phyloP scores from a whole-genome alignment of 2,113 vertebrate species.

The Corythaeola cristata region DNA sequence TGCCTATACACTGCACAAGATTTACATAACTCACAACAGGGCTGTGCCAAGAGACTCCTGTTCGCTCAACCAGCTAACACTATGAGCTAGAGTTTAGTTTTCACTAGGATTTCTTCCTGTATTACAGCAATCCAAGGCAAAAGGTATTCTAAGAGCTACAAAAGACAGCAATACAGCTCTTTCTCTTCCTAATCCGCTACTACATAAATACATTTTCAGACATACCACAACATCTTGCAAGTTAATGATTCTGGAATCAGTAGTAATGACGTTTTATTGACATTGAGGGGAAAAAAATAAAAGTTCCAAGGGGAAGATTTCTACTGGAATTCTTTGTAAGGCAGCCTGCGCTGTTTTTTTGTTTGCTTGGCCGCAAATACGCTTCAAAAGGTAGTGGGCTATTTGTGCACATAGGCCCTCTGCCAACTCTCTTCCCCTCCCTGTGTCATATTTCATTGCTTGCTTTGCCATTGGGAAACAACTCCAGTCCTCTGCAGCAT shows the following conservation, averaged over 20 bases:
- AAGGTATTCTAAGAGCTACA: background rate
- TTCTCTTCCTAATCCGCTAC: background rate
- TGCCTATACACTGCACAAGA: slow-evolving; percentile 49
- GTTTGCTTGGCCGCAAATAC: slow-evolving; percentile 57
- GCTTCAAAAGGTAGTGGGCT: slow-evolving; percentile 62
- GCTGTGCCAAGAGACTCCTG: slow-evolving; percentile 45
- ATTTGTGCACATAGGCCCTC: slow-evolving; percentile 63
- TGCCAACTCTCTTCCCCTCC: slow-evolving; percentile 57
- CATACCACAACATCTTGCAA: background rate
- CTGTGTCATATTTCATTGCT: slow-evolving; percentile 67
- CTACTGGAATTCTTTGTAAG: background rate
- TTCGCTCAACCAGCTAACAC: slow-evolving; percentile 5
- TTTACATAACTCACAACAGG: slow-evolving; percentile 51
- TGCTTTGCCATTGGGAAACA: slow-evolving; percentile 46
- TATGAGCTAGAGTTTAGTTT: background rate
- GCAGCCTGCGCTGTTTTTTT: slow-evolving; percentile 11
- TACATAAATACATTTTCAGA: background rate
- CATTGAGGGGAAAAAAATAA: background rate
- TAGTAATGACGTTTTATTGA: background rate
- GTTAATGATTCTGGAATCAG: background rate
- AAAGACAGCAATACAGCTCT: background rate
- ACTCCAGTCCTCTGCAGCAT: slow-evolving; percentile 16
- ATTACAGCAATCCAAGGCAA: background rate
- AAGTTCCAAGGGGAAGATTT: background rate
- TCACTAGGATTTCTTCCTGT: slow-evolving; percentile 27